Base-by-base conservation (phyloP, 2,888 invertebrate genomes). In the Rhingia rostrata region DNA sequence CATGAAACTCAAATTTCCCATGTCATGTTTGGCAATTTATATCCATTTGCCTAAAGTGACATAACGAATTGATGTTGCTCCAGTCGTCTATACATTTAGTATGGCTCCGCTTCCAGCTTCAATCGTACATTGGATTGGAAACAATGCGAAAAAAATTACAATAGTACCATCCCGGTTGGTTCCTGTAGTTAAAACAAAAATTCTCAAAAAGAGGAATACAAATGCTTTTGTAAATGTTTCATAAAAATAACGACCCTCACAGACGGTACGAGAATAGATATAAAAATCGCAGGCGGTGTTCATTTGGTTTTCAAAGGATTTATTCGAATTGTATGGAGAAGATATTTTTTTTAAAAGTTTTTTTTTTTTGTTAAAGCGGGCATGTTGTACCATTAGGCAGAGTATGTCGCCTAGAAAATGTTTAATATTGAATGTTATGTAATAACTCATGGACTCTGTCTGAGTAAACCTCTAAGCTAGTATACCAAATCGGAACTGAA, bases 1-100 rank as follows among this genome's bases (percentile, higher is more conserved):
- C 80, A 85, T 81, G 83, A 85, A 83, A 80, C 79, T 82, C 70
- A 82, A 80, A 85, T 85, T 85, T 73, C 30, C 67, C 47, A 61
- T 73, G 47, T 73, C 73, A 73, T 73, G 67, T 73, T 72, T 61
- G 70, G 80, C 75, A 80, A 85, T 85, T 85, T 75, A 85, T 85
- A 70, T 78, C 63, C 70, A 49, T 63, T 75, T 61, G 66, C 80
- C 39, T 54, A 66, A 72, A 80, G 66, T 78, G 78, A 73, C 85
- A 78, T 78, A 73, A 74, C 73, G 72, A 86, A 81, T 86, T 81
- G 85, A 56, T 73, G 69, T 41, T 60, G 66, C 51, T 53, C 10
- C 51, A 37, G 43, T 54, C 12, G 33, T 22, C 30, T 35, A 4
- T 67, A 43, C 33, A 49, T 58, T 58, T 10, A 58, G 47, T 60